Conservation (phyloP, 1,140 invertebrate species). For the Drosophila grimshawi region DNA sequence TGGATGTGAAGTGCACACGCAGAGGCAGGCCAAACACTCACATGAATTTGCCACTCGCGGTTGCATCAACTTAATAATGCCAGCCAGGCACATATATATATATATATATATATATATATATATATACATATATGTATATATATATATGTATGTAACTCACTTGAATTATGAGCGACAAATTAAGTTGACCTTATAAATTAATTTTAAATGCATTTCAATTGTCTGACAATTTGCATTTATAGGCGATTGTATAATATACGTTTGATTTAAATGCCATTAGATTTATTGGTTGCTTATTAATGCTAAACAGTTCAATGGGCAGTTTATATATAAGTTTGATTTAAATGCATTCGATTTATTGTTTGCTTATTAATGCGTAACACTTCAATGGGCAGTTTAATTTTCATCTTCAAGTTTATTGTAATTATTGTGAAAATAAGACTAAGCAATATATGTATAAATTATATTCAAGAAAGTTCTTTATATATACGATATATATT, state of each 20-base stretch:
- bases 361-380: too few relatives aligned
- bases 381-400: too few relatives aligned
- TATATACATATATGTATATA: slow-evolving; percentile 4
- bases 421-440: too few relatives aligned
- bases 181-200: slow-evolving; percentile 60
- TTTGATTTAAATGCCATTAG: too few relatives aligned
- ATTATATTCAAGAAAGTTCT: too few relatives aligned
- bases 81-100: slow-evolving; percentile 11
- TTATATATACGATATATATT: too few relatives aligned
- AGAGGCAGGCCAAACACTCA: slow-evolving; percentile 36
- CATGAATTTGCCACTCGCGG: slow-evolving; percentile 48
- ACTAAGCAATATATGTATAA: too few relatives aligned
- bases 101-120: slow-evolving; percentile 13
- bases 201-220: slow-evolving; percentile 78
- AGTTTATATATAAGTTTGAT: too few relatives aligned
- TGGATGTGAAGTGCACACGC: slow-evolving; percentile 80
- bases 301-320: neutral
- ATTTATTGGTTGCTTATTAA: neutral
- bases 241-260: too few relatives aligned
- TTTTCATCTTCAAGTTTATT: too few relatives aligned
- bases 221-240: slow-evolving; percentile 50
- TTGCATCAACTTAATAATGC: slow-evolving; percentile 58
- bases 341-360: too few relatives aligned
- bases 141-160: neutral
- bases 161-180: slow-evolving; percentile 69